These are phyloP conservation scores for Drosophila vallismaia DNA, from an alignment of 2,888 invertebrate genomes.

Conservation along the genomic window DNA sequence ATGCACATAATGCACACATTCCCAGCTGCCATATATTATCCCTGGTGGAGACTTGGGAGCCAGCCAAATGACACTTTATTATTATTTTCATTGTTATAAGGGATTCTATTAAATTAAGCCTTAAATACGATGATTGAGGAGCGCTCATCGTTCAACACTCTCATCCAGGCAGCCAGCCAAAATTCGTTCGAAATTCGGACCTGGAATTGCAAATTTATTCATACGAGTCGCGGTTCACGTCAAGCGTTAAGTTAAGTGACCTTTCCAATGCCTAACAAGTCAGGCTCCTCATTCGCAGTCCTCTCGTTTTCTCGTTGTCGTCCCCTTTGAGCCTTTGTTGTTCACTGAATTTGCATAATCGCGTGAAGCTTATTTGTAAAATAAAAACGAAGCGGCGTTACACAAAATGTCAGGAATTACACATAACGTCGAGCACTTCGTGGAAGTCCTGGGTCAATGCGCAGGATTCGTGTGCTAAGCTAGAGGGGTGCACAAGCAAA, in stretches of 20 bases:
- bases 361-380: constrained; percentile 77
- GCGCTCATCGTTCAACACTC: constrained; percentile 18
- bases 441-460: constrained; percentile 44
- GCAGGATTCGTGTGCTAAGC: constrained; percentile 57
- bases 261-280: constrained; percentile 43
- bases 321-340: constrained; percentile 31
- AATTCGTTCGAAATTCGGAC: constrained; percentile 10
- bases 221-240: constrained; percentile 54
- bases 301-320: not conserved
- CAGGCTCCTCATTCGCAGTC: constrained; percentile 7
- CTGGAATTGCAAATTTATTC: constrained; percentile 68
- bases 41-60: constrained; percentile 32
- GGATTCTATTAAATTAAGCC: constrained; percentile 40
- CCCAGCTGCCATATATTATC: constrained; percentile 34
- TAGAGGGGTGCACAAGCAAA: constrained; percentile 1
- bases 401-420: constrained; percentile 78
- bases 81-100: constrained; percentile 46
- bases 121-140: constrained; percentile 32
- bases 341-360: constrained; percentile 72
- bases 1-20: constrained; percentile 71
- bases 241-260: constrained; percentile 49
- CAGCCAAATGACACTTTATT: constrained; percentile 51
- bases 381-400: constrained; percentile 57
- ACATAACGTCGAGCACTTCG: constrained; percentile 51
- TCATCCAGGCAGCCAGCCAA: constrained; percentile 11